Percentiles rank a stretch among this genome's conserved stretches.
phyloP scores from a whole-genome alignment of 2,888 invertebrate species.

The Drosophila seclusa region DNA sequence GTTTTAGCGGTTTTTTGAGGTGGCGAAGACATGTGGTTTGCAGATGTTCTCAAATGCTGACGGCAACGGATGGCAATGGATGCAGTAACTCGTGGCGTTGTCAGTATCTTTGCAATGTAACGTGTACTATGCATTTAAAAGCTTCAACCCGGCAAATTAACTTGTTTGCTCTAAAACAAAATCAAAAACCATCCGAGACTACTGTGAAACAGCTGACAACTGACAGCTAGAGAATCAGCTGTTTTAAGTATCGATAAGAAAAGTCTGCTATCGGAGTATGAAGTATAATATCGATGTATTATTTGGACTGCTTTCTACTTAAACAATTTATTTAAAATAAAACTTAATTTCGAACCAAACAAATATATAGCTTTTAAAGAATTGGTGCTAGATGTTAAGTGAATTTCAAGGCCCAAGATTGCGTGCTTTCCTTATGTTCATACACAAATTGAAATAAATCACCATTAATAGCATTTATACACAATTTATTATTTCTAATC shows the following conservation, averaged over 20 bases:
- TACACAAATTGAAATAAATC: conserved; percentile 10
- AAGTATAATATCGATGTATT: conserved; percentile 4
- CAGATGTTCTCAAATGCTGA: conserved; percentile 11
- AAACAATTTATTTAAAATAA: not conserved
- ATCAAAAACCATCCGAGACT: not conserved
- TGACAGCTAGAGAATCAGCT: conserved; percentile 4
- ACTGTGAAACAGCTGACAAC: conserved; percentile 24
- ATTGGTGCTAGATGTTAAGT: not conserved
- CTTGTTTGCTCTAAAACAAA: not conserved
- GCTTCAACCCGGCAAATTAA: not conserved
- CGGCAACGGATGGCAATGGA: conserved; percentile 1
- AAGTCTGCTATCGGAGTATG: not conserved
- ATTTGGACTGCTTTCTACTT: not conserved
- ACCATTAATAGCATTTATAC: conserved; percentile 54
- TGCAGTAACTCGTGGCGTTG: conserved; percentile 3
- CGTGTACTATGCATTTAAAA: conserved; percentile 42
- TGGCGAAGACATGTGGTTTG: conserved; percentile 36
- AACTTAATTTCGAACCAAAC: not conserved
- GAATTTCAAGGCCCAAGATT: not conserved
- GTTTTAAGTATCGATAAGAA: conserved; percentile 3
- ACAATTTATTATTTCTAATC: conserved; percentile 71
- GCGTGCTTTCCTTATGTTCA: not conserved
- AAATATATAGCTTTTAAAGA: not conserved
- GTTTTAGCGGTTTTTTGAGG: conserved; percentile 17
- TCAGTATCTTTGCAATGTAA: conserved; percentile 16